phyloP scores from a whole-genome alignment of 2,888 invertebrate species.

The Asteroscopus sphinx region DNA sequence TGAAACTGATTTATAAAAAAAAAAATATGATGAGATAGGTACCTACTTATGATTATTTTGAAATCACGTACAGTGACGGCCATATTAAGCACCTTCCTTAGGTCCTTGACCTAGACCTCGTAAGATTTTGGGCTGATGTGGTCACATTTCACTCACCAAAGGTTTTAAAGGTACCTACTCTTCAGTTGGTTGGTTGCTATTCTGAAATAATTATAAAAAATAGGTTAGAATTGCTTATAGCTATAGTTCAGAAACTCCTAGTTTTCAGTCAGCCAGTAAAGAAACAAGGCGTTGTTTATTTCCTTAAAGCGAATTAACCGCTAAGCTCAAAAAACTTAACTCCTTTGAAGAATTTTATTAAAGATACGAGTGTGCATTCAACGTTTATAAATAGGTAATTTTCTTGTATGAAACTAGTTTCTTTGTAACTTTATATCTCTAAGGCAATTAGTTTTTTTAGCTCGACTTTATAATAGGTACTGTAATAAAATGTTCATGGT shows the following conservation, averaged over 20 bases:
- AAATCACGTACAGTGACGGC: no score
- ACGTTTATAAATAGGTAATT: conserved; percentile 71
- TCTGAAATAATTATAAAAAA: no score
- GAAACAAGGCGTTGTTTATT: conserved; percentile 61
- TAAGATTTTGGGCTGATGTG: no score
- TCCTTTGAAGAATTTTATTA: conserved; percentile 79
- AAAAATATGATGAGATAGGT: no score
- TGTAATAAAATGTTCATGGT: conserved; percentile 48
- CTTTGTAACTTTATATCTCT: conserved; percentile 66
- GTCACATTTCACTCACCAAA: no score
- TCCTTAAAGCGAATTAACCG: conserved; percentile 79
- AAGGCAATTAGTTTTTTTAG: conserved; percentile 51
- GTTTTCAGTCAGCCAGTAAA: conserved; percentile 34
- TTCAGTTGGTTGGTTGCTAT: no score
- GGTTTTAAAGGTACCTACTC: no score
- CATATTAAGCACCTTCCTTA: no score
- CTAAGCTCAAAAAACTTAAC: conserved; percentile 77
- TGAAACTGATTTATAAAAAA: no score
- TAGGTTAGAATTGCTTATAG: neutral
- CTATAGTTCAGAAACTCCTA: conserved; percentile 22
- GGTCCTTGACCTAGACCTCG: no score
- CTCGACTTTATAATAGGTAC: conserved; percentile 23
- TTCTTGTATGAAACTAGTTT: conserved; percentile 67
- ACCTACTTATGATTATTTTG: no score
- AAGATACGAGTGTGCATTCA: conserved; percentile 73